Base-by-base conservation (phyloP, 1,140 invertebrate genomes). In the Leptoteleia sp. region DNA sequence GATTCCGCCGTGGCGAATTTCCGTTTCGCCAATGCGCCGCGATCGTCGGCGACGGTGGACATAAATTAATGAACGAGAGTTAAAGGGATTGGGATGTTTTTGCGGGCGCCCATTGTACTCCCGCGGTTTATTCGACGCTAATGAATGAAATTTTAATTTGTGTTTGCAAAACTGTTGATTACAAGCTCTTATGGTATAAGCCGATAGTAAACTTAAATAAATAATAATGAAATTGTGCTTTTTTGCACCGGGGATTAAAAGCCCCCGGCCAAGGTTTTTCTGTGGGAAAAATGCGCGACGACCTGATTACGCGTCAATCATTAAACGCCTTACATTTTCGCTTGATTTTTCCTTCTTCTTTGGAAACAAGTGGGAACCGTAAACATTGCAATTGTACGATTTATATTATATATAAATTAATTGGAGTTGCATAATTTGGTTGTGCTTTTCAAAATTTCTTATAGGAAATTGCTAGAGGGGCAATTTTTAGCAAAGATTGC, bases 131-230 rank as follows among this genome's bases (percentile, higher is more conserved):
- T 42, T 29, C 59, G n/a, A 17, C 13, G 42, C 13, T 64, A 50
- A 64, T 64, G 35, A 64, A 64, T 50, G 59, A 40, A 64, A 50
- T 64, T 64, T 50, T 64, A 50, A 64, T 50, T 50, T 50, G 40
- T 6, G 29, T 35, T 47, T 35, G 29, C 19, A 48, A 64, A 40
- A 45, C 55, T 47, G 55, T 50, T 64, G 59, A 61, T 47, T 42
- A 61, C 42, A 61, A 8, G 11, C 29, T 40, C 13, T 50, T 45
- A 45, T 8, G 11, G 7, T 50, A 50, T 50, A 50, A 50, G 16
- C 45, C 11, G 0, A n/a, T 33, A 4, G 1, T n/a, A 5, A 33
- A n/a, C 38, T 11, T 42, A 42, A 22, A 42, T 42, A 42, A 42
- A 42, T 42, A 42, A 42, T 42, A 42, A 42, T 19, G 17, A 22